Conservation (phyloP, 2,797 vertebrate genomes). For the Gouania willdenowi region DNA sequence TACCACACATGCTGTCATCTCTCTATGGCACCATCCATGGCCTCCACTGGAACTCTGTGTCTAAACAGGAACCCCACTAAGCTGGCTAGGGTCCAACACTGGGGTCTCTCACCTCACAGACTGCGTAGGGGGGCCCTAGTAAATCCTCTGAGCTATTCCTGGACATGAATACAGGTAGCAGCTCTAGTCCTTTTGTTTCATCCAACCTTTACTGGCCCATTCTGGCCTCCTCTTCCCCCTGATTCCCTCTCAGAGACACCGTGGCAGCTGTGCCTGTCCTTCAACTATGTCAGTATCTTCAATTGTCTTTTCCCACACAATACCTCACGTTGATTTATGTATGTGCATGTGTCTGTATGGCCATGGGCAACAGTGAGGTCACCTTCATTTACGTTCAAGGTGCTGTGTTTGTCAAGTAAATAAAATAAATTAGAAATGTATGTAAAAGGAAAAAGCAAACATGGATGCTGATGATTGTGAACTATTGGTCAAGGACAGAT, state of each 20-base stretch:
- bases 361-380: conserved; percentile 39
- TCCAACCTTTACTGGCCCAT: conserved; percentile 39
- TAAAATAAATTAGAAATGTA: too few species aligned
- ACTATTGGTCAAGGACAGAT: too few species aligned
- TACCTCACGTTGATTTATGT: conserved; percentile 21
- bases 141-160: conserved; percentile 67
- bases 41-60: conserved; percentile 43
- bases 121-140: conserved; percentile 58
- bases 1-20: conserved; percentile 53
- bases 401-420: too few species aligned
- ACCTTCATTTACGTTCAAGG: conserved; percentile 34
- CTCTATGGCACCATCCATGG: conserved; percentile 38
- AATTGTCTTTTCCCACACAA: conserved; percentile 46
- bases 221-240: conserved; percentile 47
- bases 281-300: conserved; percentile 66
- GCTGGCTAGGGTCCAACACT: conserved; percentile 73
- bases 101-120: conserved; percentile 73
- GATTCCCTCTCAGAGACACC: conserved; percentile 56
- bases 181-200: conserved; percentile 55
- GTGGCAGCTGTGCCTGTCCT: conserved; percentile 66
- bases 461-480: too few species aligned
- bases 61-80: conserved; percentile 65
- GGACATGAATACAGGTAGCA: conserved; percentile 50
- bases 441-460: too few species aligned
- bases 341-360: conserved; percentile 14